Evolutionary conservation across 2,888 invertebrate genomes (phyloP).

Genomic region (Pollenia angustigena): DNA sequence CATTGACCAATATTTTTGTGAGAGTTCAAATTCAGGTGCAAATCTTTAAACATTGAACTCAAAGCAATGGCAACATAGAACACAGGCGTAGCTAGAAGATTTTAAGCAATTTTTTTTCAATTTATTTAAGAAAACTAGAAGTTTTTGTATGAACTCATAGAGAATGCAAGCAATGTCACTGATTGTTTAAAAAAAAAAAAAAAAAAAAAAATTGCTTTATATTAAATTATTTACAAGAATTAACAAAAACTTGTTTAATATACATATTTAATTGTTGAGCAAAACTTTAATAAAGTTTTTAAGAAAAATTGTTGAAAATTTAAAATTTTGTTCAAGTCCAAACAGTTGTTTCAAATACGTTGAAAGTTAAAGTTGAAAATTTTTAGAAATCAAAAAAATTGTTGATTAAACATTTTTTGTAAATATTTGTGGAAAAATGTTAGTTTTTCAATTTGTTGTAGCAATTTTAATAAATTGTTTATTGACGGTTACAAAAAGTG

Average conservation of each 20-base stretch:
- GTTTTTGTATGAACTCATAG: too few species aligned
- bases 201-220: background rate
- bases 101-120: background rate
- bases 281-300: background rate
- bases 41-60: constrained; percentile 73
- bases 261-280: constrained; percentile 9
- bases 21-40: constrained; percentile 49
- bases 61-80: constrained; percentile 24
- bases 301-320: constrained; percentile 49
- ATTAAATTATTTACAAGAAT: constrained; percentile 2
- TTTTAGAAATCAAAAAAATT: background rate
- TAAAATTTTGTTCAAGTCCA: constrained; percentile 31
- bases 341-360: constrained; percentile 64
- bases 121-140: background rate
- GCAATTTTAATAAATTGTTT: constrained; percentile 20
- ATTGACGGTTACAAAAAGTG: background rate
- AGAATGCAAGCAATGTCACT: background rate
- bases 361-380: constrained; percentile 50
- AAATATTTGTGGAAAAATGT: constrained; percentile 41
- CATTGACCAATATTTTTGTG: constrained; percentile 63
- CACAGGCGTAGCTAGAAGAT: constrained; percentile 5
- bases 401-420: background rate
- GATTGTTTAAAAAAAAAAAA: background rate
- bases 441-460: constrained; percentile 7
- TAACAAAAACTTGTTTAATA: constrained; percentile 3